Base-by-base conservation (phyloP, 2,797 vertebrate species). In the Phylloscopus collybita region DNA sequence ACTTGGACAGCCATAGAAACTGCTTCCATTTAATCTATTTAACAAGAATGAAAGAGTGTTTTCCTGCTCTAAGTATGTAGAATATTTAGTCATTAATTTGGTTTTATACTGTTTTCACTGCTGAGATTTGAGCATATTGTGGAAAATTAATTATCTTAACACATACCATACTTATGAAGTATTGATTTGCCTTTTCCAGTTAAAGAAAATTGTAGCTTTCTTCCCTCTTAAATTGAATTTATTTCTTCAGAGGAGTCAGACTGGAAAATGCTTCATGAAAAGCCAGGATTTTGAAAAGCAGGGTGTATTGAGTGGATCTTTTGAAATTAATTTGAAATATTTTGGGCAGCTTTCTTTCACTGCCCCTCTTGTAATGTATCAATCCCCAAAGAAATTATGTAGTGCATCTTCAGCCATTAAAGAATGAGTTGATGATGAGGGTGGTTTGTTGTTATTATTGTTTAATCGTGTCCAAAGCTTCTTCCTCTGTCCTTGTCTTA, bases 131-230 rank as follows among this genome's bases (percentile, higher is more conserved):
- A 94, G 87, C 56, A 73, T 95, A 88, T 93, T 96, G 84, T 96
- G 86, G 91, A 94, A 97, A 97, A 96, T 97, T 97, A 97, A 97
- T 97, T 97, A 88, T 97, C 88, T 82, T 95, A 92, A 87, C 10
- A 1, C 64, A 91, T 70, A 65, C 71, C 30, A 22, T 94, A 96
- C 95, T 97, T 95, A 93, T 21, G 49, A 96, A 95, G 70, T 95
- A 96, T 93, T 95, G 96, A 87, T 95, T 95, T 86, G 83, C 93
- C 72, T 97, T 95, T 97, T 88, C 57, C 79, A 89, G 84, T 82
- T 96, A 62, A 26, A 94, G 89, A 96, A 96, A 95, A 96, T 18
- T 34, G 54, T 78, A 50, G 66, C 67, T 73, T 97, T 91, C 69
- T 86, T 51, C n/a, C 29, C 70, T 84, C 54, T 78, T 72, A 79